phyloP scores from a whole-genome alignment of 1,140 invertebrate species.

The Bombus breviceps region DNA sequence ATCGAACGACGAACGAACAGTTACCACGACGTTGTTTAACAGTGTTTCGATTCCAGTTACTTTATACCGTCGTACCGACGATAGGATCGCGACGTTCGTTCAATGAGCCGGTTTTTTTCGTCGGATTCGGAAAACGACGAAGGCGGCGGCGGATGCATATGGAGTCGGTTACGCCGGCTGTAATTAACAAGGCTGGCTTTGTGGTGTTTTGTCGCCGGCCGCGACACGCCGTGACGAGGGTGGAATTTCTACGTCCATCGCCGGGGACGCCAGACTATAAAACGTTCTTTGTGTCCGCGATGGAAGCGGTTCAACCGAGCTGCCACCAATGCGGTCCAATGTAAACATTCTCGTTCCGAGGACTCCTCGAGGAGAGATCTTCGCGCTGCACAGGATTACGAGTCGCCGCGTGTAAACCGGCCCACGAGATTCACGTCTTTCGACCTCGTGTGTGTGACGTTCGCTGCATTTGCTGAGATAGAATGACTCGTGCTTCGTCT shows the following conservation, averaged over 20 bases:
- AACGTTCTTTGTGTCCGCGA: slow-evolving; percentile 79
- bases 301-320: slow-evolving; percentile 41
- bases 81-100: slow-evolving; percentile 60
- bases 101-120: slow-evolving; percentile 36
- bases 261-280: slow-evolving; percentile 78
- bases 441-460: slow-evolving; percentile 6
- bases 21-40: neutral
- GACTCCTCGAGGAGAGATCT: slow-evolving; percentile 68
- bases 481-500: neutral
- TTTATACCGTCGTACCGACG: neutral
- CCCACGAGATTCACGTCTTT: neutral
- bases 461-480: neutral
- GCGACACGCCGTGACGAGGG: slow-evolving; percentile 76
- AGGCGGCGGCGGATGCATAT: slow-evolving; percentile 63
- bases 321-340: slow-evolving; percentile 75
- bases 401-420: slow-evolving; percentile 27
- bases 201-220: slow-evolving; percentile 79
- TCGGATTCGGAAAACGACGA: slow-evolving; percentile 57
- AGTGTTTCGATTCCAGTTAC: neutral
- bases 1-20: neutral
- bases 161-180: slow-evolving; percentile 70
- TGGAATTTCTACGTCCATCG: slow-evolving; percentile 73
- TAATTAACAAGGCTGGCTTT: slow-evolving; percentile 81
- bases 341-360: slow-evolving; percentile 78
- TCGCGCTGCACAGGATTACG: slow-evolving; percentile 53